A percentile compares a stretch with the other conserved stretches of the same genome.
Conservation (phyloP, 2,888 invertebrate genomes). For the Cyrtodaria siliqua region DNA sequence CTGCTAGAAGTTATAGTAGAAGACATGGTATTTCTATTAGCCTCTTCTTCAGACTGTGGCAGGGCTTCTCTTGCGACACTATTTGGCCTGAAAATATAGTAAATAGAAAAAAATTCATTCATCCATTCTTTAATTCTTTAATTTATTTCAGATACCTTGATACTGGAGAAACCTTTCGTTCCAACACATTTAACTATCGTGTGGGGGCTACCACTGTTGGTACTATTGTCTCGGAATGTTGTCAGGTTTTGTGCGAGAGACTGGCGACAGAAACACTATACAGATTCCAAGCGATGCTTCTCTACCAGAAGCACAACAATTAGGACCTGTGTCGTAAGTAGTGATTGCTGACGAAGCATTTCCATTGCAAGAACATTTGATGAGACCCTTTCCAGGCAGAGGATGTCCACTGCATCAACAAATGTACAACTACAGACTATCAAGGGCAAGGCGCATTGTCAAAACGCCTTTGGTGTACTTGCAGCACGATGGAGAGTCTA, state of each 20-base stretch:
- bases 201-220: conserved; percentile 1
- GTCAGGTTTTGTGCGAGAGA: neutral
- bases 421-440: neutral
- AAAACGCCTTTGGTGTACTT: neutral
- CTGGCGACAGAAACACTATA: neutral
- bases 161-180: too few species aligned
- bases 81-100: too few species aligned
- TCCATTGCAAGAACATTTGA: too few species aligned
- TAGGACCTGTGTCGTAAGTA: neutral
- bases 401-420: neutral
- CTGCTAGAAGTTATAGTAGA: too few species aligned
- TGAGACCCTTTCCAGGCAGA: neutral
- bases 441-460: neutral
- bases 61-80: too few species aligned
- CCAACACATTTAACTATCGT: neutral
- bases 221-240: conserved; percentile 2
- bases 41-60: too few species aligned
- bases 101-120: too few species aligned
- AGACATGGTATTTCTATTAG: too few species aligned
- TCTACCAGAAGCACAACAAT: neutral
- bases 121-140: too few species aligned
- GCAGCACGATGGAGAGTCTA: too few species aligned
- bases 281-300: neutral
- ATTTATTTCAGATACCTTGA: too few species aligned
- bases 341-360: neutral